Conservation (phyloP, 2,113 vertebrate species). For the Bubo bubo region DNA sequence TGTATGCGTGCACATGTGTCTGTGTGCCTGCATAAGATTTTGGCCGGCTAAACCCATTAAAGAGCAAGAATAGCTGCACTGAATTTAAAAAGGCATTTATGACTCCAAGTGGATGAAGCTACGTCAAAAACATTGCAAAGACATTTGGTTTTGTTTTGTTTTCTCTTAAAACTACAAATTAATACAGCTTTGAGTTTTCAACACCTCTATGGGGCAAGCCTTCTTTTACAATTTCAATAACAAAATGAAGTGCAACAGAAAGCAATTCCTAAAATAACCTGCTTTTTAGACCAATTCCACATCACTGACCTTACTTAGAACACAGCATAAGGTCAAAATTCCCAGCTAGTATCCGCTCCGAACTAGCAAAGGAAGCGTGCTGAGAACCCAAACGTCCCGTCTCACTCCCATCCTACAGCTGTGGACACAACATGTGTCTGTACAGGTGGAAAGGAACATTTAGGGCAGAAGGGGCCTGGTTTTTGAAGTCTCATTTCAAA, state of each 20-base stretch:
- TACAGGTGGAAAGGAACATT: background rate
- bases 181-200: conserved; percentile 60
- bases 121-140: conserved; percentile 49
- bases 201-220: background rate
- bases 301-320: background rate
- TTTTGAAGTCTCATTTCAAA: background rate
- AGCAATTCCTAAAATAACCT: conserved; percentile 20
- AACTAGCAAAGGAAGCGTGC: background rate
- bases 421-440: background rate
- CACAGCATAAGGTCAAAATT: background rate
- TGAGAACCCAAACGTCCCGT: background rate
- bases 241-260: background rate
- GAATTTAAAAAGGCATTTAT: conserved; percentile 58
- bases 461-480: background rate
- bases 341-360: background rate
- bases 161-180: conserved; percentile 70
- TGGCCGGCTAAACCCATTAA: conserved; percentile 36
- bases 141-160: conserved; percentile 69
- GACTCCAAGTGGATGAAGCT: conserved; percentile 49
- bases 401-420: background rate
- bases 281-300: background rate
- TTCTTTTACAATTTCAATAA: conserved; percentile 2
- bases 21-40: background rate
- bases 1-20: background rate
- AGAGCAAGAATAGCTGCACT: conserved; percentile 49